Evolutionary conservation across 1,140 invertebrate species (phyloP).

Genomic region (Caenorhabditis latens): DNA sequence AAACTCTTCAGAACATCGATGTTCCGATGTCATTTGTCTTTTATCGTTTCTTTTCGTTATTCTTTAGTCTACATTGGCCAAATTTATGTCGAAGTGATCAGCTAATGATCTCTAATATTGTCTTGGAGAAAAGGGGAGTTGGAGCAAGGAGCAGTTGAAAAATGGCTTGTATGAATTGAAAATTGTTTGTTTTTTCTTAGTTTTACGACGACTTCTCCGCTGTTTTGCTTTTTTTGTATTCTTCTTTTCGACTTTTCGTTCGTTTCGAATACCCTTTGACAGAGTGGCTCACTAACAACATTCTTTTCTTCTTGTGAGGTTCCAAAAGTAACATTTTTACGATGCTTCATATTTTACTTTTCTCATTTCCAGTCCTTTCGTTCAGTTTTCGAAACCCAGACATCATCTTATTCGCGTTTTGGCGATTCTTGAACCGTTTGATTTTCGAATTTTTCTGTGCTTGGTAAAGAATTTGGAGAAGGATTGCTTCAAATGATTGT

Average conservation of each 20-base stretch:
- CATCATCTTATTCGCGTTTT: too few relatives aligned
- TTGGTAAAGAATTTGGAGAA: too few relatives aligned
- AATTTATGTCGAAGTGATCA: background rate
- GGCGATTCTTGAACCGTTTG: too few relatives aligned
- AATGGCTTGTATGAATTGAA: slow-evolving; percentile 41
- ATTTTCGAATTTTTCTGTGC: too few relatives aligned
- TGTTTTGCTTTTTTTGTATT: background rate
- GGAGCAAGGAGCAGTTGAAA: slow-evolving; percentile 38
- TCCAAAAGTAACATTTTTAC: background rate
- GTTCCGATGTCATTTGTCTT: background rate
- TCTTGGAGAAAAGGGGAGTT: background rate
- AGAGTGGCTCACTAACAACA: background rate
- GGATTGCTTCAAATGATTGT: too few relatives aligned
- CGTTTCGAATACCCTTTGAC: slow-evolving; percentile 36
- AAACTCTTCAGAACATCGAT: background rate
- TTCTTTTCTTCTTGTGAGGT: background rate
- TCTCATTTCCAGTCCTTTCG: background rate
- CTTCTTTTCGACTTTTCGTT: slow-evolving; percentile 8
- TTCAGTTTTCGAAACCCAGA: too few relatives aligned
- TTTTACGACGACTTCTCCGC: background rate
- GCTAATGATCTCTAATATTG: slow-evolving; percentile 33
- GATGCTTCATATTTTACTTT: background rate
- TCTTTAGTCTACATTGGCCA: slow-evolving; percentile 34
- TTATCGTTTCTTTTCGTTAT: background rate
- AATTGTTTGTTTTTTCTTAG: slow-evolving; percentile 43